phyloP scores from a whole-genome alignment of 2,888 invertebrate genomes.

The Rhynchonema sp. region DNA sequence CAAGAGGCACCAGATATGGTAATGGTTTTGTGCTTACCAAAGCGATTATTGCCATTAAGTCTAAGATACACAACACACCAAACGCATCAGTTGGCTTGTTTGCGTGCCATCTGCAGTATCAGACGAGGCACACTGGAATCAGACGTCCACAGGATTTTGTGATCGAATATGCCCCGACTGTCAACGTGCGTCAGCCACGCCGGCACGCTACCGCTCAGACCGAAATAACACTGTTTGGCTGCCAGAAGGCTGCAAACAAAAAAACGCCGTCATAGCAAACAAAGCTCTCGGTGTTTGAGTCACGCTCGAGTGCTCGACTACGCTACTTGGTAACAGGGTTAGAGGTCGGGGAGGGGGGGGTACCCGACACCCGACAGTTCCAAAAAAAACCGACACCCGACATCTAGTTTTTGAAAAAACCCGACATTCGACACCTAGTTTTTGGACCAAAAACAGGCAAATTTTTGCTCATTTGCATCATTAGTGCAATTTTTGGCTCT shows the following conservation, averaged over 20 bases:
- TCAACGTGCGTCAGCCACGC: slow-evolving; percentile 49
- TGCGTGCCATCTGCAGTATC: neutral
- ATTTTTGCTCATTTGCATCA: too few species aligned
- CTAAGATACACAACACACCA: too few species aligned
- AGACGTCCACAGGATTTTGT: slow-evolving; percentile 6
- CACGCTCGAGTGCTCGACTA: too few species aligned
- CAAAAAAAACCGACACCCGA: too few species aligned
- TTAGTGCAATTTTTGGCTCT: too few species aligned
- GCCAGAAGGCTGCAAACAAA: slow-evolving; percentile 44
- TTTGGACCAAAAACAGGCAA: neutral
- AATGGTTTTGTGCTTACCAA: too few species aligned
- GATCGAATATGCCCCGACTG: slow-evolving; percentile 8
- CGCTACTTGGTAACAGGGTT: too few species aligned
- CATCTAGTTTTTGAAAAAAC: too few species aligned
- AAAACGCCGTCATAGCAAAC: neutral
- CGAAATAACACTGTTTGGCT: slow-evolving; percentile 80
- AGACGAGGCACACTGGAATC: neutral
- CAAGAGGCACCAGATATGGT: too few species aligned
- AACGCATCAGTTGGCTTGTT: neutral
- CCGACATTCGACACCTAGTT: neutral
- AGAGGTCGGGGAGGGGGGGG: too few species aligned
- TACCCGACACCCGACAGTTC: too few species aligned
- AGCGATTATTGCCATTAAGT: too few species aligned
- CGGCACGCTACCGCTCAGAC: slow-evolving; percentile 66
- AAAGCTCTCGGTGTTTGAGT: neutral